Percentiles rank a stretch among this genome's conserved stretches.
phyloP scores from a whole-genome alignment of 1,140 invertebrate species.

The Charaxes varanes region DNA sequence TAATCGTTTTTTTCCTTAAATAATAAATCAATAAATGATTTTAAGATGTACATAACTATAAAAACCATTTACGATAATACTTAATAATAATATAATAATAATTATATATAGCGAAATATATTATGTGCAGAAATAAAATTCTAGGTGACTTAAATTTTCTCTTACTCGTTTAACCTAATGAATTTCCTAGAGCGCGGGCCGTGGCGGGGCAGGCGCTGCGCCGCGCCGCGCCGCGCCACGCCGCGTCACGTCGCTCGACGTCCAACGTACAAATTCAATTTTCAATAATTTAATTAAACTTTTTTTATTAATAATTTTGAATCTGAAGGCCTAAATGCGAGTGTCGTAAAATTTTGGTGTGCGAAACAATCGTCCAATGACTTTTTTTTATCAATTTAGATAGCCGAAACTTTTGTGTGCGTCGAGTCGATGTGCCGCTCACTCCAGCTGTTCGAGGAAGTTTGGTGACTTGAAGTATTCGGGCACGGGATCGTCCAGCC shows the following conservation, averaged over 20 bases:
- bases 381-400: conserved; percentile 44
- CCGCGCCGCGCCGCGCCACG: conserved; percentile 22
- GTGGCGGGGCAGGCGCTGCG: conserved; percentile 24
- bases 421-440: conserved; percentile 65
- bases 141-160: conserved; percentile 78
- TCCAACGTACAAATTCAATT: conserved; percentile 66
- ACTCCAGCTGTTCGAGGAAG: conserved; percentile 99
- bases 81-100: conserved; percentile 73
- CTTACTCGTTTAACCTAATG: conserved; percentile 70
- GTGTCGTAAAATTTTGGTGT: conserved; percentile 75
- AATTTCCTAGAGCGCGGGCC: conserved; percentile 65
- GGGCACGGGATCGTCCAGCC: conserved; percentile 98
- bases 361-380: conserved; percentile 66
- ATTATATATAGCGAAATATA: conserved; percentile 77
- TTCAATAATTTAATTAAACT: conserved; percentile 69
- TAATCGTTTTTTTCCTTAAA: conserved; percentile 72
- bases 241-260: conserved; percentile 44
- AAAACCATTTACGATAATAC: conserved; percentile 73
- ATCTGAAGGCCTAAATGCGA: conserved; percentile 76
- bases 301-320: conserved; percentile 75
- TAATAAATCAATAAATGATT: conserved; percentile 73
- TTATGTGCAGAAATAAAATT: conserved; percentile 79
- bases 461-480: conserved; percentile 99
- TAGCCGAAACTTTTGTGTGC: conserved; percentile 53
- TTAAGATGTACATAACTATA: conserved; percentile 74